A percentile compares a stretch with the other conserved stretches of the same genome.
phyloP scores from a whole-genome alignment of 2,888 invertebrate species.

The Stomorhina lunata region DNA sequence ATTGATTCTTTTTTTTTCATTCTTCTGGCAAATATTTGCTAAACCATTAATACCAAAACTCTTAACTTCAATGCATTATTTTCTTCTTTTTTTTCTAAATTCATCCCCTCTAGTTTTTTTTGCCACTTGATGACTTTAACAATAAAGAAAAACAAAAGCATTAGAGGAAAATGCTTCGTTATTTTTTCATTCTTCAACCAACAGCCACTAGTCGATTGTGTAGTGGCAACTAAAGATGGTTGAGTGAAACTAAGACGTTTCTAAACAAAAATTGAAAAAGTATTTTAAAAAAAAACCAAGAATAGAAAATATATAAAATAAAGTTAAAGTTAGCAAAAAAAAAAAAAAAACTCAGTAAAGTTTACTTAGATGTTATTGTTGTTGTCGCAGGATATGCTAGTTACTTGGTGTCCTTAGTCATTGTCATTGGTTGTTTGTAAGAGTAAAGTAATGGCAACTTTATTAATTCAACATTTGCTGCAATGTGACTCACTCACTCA shows the following conservation, averaged over 20 bases:
- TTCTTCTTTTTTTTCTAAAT: not conserved
- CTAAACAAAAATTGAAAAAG: constrained; percentile 24
- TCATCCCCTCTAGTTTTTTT: not conserved
- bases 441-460: constrained; percentile 49
- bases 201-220: not conserved
- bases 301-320: too few species aligned
- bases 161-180: constrained; percentile 44
- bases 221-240: constrained; percentile 30
- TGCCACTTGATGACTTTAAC: constrained; percentile 49
- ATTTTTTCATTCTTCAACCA: constrained; percentile 1
- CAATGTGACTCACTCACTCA: constrained; percentile 59
- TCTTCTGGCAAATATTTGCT: constrained; percentile 45
- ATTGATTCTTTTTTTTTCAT: constrained; percentile 9
- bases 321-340: constrained; percentile 32
- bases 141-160: constrained; percentile 49
- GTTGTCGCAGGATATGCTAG: not conserved
- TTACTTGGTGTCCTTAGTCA: constrained; percentile 52
- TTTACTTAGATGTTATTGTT: constrained; percentile 8
- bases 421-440: constrained; percentile 51
- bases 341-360: too few species aligned
- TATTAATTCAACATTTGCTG: constrained; percentile 62
- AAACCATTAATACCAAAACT: constrained; percentile 54
- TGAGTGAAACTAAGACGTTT: constrained; percentile 53
- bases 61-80: constrained; percentile 32
- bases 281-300: too few species aligned